Percentiles rank a stretch among this genome's conserved stretches.
Evolutionary conservation across 2,113 vertebrate genomes (phyloP).

Genomic region (Elephas maximus): DNA sequence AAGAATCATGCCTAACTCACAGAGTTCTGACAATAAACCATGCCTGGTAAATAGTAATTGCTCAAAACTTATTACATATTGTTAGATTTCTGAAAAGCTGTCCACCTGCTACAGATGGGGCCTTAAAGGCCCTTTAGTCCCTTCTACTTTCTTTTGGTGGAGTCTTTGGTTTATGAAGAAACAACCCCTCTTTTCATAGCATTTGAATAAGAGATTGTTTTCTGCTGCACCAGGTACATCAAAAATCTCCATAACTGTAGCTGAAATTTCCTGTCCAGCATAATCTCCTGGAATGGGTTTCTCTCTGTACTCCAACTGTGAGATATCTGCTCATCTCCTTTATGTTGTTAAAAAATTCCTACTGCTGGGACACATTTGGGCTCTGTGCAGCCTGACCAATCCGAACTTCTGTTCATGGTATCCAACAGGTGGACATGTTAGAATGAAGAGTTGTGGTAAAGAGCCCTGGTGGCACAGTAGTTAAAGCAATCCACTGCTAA

Average conservation of each 20-base stretch:
- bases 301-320: neutral
- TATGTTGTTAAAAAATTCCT: neutral
- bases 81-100: neutral
- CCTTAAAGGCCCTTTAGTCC: neutral
- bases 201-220: neutral
- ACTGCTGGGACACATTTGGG: neutral
- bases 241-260: neutral
- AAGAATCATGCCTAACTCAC: neutral
- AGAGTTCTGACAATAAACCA: neutral
- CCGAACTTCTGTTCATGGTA: neutral
- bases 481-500: too few species aligned
- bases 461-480: too few species aligned
- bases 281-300: neutral
- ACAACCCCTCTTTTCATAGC: neutral
- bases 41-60: neutral
- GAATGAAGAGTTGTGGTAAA: neutral
- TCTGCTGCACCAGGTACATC: neutral
- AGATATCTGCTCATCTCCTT: neutral
- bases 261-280: neutral
- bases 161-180: neutral
- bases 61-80: neutral
- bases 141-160: neutral
- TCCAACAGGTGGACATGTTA: neutral
- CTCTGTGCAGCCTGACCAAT: neutral
- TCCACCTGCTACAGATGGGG: neutral